Evolutionary conservation across 2,113 vertebrate species (phyloP).

Genomic region (Tachysurus vachellii): DNA sequence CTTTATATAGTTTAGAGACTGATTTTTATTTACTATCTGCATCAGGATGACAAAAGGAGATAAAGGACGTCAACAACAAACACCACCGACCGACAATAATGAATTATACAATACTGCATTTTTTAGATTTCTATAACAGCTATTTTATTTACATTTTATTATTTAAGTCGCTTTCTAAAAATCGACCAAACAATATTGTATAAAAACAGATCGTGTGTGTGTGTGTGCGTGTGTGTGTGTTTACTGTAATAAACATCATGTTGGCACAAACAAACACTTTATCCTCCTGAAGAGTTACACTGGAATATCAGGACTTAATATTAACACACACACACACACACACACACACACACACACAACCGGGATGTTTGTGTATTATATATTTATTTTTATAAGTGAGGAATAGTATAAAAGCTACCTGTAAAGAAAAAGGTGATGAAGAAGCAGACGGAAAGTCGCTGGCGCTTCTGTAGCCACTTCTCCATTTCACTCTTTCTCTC

Average conservation of each 20-base stretch:
- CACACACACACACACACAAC: neutral
- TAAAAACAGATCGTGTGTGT: neutral
- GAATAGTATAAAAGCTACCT: slow-evolving; percentile 25
- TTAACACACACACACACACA: neutral
- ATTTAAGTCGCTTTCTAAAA: neutral
- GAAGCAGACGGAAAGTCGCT: neutral
- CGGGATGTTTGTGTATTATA: neutral
- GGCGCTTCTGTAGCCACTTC: neutral
- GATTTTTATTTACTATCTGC: neutral
- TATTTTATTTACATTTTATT: neutral
- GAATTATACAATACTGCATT: neutral
- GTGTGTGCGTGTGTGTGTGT: neutral
- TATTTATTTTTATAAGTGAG: neutral
- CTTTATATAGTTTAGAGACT: too few relatives aligned
- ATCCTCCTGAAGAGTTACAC: too few relatives aligned
- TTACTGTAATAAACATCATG: neutral
- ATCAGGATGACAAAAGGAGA: neutral
- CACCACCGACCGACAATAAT: neutral
- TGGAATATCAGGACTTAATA: neutral
- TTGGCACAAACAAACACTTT: neutral
- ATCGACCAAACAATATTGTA: neutral
- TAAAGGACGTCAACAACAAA: neutral
- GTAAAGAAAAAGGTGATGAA: neutral
- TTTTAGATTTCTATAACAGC: neutral
- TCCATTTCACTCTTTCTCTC: neutral